Evolutionary conservation across 2,113 vertebrate genomes (phyloP).

Genomic region (Dipodomys spectabilis): DNA sequence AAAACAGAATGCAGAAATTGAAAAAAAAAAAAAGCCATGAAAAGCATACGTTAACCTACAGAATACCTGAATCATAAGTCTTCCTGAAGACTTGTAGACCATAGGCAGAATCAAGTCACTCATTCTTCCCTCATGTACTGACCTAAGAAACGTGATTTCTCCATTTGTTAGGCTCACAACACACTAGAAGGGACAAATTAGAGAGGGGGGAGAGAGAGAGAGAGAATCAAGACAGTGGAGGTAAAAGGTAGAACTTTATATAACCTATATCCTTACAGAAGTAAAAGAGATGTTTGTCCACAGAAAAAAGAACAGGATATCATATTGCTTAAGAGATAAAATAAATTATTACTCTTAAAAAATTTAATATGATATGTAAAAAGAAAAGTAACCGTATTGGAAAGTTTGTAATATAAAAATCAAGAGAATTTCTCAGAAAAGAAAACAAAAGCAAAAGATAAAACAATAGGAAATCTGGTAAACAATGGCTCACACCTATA

Average conservation of each 20-base stretch:
- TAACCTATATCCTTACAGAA: not conserved
- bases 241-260: not conserved
- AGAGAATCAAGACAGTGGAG: constrained; percentile 11
- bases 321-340: constrained; percentile 18
- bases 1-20: not conserved
- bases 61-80: not conserved
- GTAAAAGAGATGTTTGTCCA: not conserved
- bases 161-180: not conserved
- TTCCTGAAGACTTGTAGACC: not conserved
- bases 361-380: constrained; percentile 39
- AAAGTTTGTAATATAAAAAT: not conserved
- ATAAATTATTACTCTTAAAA: constrained; percentile 19
- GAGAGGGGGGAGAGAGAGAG: not conserved
- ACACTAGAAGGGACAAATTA: not conserved
- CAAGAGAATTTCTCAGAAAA: not conserved
- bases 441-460: not conserved
- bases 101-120: not conserved
- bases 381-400: not conserved
- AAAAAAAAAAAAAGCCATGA: not conserved
- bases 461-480: not conserved
- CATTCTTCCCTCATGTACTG: not conserved
- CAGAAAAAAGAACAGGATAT: not conserved
- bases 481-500: no score
- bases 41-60: not conserved
- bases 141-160: not conserved